Evolutionary conservation across 2,113 vertebrate genomes (phyloP).

Genomic region (Stomatorhinus ivindoensis): DNA sequence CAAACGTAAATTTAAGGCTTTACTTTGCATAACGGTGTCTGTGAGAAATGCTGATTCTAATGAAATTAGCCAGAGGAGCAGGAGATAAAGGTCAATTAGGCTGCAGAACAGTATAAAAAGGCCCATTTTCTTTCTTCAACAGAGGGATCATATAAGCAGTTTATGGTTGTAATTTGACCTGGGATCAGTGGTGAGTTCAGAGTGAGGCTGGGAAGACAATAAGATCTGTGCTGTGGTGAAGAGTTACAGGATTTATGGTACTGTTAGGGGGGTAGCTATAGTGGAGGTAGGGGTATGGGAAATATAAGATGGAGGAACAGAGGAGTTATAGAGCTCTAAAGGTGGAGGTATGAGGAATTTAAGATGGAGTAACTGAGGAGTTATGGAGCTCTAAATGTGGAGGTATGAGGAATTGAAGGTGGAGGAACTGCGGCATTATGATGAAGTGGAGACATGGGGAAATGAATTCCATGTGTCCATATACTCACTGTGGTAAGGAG

Average conservation of each 20-base stretch:
- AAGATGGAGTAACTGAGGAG: neutral
- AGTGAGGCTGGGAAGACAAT: neutral
- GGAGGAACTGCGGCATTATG: neutral
- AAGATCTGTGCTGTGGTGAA: neutral
- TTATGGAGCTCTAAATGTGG: too few species aligned
- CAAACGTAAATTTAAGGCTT: neutral
- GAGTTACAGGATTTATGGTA: neutral
- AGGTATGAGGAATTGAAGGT: neutral
- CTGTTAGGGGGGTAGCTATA: neutral
- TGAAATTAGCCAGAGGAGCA: constrained; percentile 5
- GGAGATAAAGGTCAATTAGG: constrained; percentile 9
- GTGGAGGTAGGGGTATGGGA: neutral
- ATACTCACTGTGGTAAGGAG: neutral
- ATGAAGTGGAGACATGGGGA: neutral
- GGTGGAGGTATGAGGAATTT: neutral
- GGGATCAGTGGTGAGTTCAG: neutral
- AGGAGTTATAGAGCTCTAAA: neutral
- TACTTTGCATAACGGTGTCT: neutral
- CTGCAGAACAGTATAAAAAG: neutral
- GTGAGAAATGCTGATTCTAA: neutral
- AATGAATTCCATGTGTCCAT: neutral
- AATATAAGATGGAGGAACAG: neutral
- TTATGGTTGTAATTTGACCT: constrained; percentile 2
- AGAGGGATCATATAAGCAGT: neutral
- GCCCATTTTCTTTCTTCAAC: neutral